A percentile compares a stretch with the other conserved stretches of the same genome.
Evolutionary conservation across 37 sponge, comb jelly and placozoan genomes (phyloP).

Genomic region (Lycopodina hypogea): DNA sequence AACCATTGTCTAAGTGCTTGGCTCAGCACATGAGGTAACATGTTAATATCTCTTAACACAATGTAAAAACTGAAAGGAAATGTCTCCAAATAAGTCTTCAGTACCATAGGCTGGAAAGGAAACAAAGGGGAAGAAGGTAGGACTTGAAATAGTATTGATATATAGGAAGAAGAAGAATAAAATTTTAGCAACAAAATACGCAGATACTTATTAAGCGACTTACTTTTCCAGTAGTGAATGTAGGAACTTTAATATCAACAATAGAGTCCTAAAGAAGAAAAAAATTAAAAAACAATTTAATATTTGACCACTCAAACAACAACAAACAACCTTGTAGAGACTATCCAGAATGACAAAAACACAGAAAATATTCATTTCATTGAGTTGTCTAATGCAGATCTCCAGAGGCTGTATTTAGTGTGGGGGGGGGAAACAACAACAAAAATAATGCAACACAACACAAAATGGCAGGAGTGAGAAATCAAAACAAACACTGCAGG

Average conservation of each 20-base stretch:
- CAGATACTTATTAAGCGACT: background rate
- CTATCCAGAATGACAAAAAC: conserved; percentile 94
- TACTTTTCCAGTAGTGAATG: conserved; percentile 61
- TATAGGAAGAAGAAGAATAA: background rate
- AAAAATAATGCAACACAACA: background rate
- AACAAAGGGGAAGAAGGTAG: background rate
- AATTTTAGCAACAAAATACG: background rate
- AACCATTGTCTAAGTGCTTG: conserved; percentile 97
- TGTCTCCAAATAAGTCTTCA: conserved; percentile 87
- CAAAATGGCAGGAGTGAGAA: background rate
- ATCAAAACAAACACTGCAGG: background rate
- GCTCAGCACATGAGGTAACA: conserved; percentile 76
- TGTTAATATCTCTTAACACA: conserved; percentile 82
- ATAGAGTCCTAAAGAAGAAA: conserved; percentile 73
- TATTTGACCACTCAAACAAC: background rate
- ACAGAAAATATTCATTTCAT: conserved; percentile 79
- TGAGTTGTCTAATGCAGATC: conserved; percentile 57
- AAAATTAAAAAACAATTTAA: background rate
- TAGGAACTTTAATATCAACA: conserved; percentile 78
- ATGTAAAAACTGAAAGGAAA: conserved; percentile 98
- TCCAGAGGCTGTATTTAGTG: conserved; percentile 79
- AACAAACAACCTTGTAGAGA: conserved; percentile 45
- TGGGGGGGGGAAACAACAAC: conserved; percentile 1
- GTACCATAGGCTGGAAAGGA: conserved; percentile 38
- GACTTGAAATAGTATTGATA: background rate